Base-by-base conservation (phyloP, 2,888 invertebrate genomes). In the Nowickia ferox region DNA sequence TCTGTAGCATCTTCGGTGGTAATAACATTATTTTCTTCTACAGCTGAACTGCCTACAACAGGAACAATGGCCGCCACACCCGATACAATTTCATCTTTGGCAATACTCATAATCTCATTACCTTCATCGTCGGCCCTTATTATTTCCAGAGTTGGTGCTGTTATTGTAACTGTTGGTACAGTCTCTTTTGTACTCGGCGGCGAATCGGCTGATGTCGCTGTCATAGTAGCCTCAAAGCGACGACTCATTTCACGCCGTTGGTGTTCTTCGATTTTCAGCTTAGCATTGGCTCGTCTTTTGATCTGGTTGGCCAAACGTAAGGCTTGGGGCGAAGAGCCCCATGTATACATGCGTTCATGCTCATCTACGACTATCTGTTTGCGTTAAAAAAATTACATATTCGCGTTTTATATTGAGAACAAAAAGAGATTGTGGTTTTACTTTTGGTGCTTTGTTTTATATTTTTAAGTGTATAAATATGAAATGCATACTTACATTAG, bases 281-380 rank as follows among this genome's bases (percentile, higher is more conserved):
- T 92, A 57, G 94, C 92, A 87, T 94, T 94, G 6, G 94, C 93
- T 79, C 94, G 93, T 72, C 95, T 94, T 89, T 94, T 94, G 5
- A 94, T 94, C 90, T 95, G 95, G 85, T 95, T 95, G 78, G 95
- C 95, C 38, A 95, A 92, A 66, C 96, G 94, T 9, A 97, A 93
- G 82, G 95, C 95, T 91, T 96, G 96, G 0, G 97, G 97, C 90
- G 96, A 96, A 59, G 95, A 94, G 3, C 97, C 97, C 97, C 97
- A 97, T 0, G 94, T 94, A 90, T 95, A 96, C 69, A 97, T 93
- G 88, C 94, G 94, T 90, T 96, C 95, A 77, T 94, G 93, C 17
- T 93, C 93, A 85, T 95, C 95, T 82, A 96, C 94, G 51, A 95
- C 96, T 90, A 96, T 93, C 96, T 96, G 88, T 22, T 10, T n/a